These are phyloP conservation scores for Rhincodon typus DNA, from an alignment of 2,797 vertebrate genomes.

Conservation along the genomic window DNA sequence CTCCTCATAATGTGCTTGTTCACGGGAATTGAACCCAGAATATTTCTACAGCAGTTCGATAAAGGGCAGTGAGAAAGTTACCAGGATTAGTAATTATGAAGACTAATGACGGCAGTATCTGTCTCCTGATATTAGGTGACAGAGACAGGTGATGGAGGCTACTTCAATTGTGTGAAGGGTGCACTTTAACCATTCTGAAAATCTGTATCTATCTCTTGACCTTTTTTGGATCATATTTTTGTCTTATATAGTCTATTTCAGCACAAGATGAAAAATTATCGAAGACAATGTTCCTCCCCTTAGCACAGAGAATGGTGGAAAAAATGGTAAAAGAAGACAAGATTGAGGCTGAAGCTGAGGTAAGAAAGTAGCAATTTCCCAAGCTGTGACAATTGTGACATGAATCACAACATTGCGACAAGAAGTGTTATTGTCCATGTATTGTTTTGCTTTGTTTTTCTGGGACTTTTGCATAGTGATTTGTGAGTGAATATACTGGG, in stretches of 20 bases:
- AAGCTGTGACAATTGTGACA: too few relatives aligned
- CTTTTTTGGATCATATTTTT: slow-evolving; percentile 38
- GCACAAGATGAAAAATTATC: slow-evolving; percentile 92
- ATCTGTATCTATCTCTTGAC: neutral
- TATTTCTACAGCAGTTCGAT: neutral
- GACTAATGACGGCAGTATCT: neutral
- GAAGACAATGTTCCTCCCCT: slow-evolving; percentile 93
- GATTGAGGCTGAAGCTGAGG: slow-evolving; percentile 96
- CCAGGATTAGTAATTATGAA: neutral
- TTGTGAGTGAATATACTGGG: neutral
- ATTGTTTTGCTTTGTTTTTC: neutral
- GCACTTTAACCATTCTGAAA: neutral
- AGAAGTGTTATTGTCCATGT: neutral
- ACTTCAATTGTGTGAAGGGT: neutral
- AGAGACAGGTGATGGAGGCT: neutral
- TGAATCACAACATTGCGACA: neutral
- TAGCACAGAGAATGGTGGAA: slow-evolving; percentile 96
- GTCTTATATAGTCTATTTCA: slow-evolving; percentile 76
- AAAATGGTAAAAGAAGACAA: slow-evolving; percentile 99
- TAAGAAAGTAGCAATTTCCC: slow-evolving; percentile 48
- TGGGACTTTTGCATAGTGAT: neutral
- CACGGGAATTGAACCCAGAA: neutral
- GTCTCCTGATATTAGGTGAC: neutral
- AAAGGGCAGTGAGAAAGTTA: neutral
- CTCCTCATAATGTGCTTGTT: neutral